A percentile compares a stretch with the other conserved stretches of the same genome.
phyloP scores from a whole-genome alignment of 2,888 invertebrate species.

The Nymphalis polychloros region DNA sequence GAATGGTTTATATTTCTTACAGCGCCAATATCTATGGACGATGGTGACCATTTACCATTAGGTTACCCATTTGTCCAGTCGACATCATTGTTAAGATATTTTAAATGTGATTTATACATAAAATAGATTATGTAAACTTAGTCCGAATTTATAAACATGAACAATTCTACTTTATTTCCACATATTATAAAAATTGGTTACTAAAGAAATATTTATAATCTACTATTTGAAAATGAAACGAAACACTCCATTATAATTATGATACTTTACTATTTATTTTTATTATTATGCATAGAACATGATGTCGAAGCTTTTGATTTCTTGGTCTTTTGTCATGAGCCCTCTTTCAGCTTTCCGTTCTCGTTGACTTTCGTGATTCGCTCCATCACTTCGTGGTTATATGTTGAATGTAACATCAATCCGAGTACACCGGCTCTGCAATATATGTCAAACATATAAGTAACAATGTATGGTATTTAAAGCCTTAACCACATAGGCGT shows the following conservation, averaged over 20 bases:
- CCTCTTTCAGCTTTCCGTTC: constrained; percentile 67
- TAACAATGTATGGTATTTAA: no score
- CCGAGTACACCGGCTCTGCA: constrained; percentile 94
- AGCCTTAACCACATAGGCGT: not conserved
- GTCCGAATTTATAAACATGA: no score
- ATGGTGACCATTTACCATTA: no score
- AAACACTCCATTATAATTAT: constrained; percentile 1
- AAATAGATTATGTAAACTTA: no score
- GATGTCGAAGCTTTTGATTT: not conserved
- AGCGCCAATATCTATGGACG: no score
- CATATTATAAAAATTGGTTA: no score
- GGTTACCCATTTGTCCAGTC: no score
- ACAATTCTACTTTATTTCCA: no score
- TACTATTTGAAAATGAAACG: not conserved
- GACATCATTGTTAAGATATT: no score
- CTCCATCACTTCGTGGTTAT: constrained; percentile 95
- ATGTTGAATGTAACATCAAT: constrained; percentile 97
- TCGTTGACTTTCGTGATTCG: constrained; percentile 71
- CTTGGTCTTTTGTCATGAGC: constrained; percentile 55
- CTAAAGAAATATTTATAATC: no score
- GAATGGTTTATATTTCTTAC: no score
- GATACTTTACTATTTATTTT: constrained; percentile 9
- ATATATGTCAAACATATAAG: constrained; percentile 9
- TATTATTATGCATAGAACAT: not conserved
- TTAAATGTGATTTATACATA: no score